These are phyloP conservation scores for Heteractis magnifica DNA, from an alignment of 92 coral and sea anemone genomes.

Conservation along the genomic window DNA sequence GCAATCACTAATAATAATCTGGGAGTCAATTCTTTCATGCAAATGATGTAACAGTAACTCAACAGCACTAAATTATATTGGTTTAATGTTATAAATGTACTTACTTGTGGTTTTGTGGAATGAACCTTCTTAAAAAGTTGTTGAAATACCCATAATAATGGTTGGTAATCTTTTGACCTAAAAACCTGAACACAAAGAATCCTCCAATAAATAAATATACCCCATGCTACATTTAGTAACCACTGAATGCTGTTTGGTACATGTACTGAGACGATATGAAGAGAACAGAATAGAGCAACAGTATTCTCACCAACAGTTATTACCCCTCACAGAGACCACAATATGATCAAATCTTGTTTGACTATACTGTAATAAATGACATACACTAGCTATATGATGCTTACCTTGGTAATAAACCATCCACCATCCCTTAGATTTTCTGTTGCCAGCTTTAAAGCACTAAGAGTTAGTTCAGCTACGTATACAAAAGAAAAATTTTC, in stretches of 20 bases:
- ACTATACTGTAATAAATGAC: not conserved
- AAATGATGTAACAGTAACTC: no score
- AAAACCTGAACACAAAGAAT: slow-evolving; percentile 62
- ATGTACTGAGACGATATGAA: no score
- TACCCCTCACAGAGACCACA: no score
- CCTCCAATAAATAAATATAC: not conserved
- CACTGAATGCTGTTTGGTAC: no score
- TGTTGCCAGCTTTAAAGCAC: slow-evolving; percentile 88
- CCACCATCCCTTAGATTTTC: slow-evolving; percentile 90
- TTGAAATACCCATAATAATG: slow-evolving; percentile 90
- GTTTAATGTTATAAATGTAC: not conserved
- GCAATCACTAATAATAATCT: no score
- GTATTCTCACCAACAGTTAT: no score
- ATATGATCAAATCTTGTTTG: not conserved
- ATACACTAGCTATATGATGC: not conserved
- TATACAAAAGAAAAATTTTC: not conserved
- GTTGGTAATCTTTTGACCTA: slow-evolving; percentile 96
- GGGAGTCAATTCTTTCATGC: no score
- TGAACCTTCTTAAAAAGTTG: slow-evolving; percentile 95
- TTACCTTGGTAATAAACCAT: slow-evolving; percentile 97
- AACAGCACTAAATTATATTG: no score
- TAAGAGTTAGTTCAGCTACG: slow-evolving; percentile 87
- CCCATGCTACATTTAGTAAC: no score
- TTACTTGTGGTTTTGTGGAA: slow-evolving; percentile 92
- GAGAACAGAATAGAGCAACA: no score